Base-by-base conservation (phyloP, 2,888 invertebrate species). In the Cryptophagus acutangulus region DNA sequence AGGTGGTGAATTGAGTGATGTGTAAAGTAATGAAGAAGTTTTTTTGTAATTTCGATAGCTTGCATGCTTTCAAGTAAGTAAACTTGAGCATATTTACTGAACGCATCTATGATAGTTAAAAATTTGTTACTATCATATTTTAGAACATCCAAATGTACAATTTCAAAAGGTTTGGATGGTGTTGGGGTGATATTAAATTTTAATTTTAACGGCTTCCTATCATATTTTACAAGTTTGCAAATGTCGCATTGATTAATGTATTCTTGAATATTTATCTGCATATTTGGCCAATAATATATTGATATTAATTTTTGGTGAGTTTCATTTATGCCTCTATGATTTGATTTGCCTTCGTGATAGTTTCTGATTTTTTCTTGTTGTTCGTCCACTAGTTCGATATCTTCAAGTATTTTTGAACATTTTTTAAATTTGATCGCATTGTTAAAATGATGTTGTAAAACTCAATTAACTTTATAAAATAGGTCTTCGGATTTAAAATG, bases 111-210 rank as follows among this genome's bases (percentile, higher is more conserved):
- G 8, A 37, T 17, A 17, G 17, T 29, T 2, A 30, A 14, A 17
- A 29, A 29, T 14, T 29, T 37, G 10, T 29, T 29, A 17, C 20
- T 17, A 2, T 37, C 29, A n/a, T n/a, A 29, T 10, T 15, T 13
- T 15, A 5, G 17, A 2, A 29, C 29, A 8, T 13, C 13, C 16
- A 17, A 17, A 29, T 37, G 37, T 10, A 36, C 15, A 14, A 36
- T 36, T 36, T 29, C 17, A 13, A 37, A 37, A 17, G 37, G 37
- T 37, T 37, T 37, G 8, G 29, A 29, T 4, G 29, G 17, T 14
- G 37, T 37, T 2, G 37, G 37, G 17, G 17, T 37, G 4, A 38
- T 38, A 12, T 31, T 38, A 3, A 31, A 20, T 20, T 38, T 38
- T 13, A 31, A 24, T 13, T 31, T 38, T 31, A 31, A 15, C 3